A percentile compares a stretch with the other conserved stretches of the same genome.
phyloP scores from a whole-genome alignment of 1,140 invertebrate species.

The Drosophila bifasciata region DNA sequence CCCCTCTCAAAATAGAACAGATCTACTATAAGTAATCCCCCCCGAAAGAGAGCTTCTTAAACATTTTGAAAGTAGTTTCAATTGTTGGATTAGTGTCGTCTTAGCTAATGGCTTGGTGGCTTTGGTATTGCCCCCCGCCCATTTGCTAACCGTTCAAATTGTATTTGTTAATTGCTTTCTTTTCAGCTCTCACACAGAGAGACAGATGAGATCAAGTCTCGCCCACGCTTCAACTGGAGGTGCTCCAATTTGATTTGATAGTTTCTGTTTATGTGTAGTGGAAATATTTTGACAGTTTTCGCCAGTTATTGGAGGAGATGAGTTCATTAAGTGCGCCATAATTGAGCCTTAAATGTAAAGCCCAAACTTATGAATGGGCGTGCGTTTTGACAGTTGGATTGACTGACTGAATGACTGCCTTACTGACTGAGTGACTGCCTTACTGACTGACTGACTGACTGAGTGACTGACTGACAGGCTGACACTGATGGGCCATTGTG shows the following conservation, averaged over 20 bases:
- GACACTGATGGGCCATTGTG: conserved; percentile 57
- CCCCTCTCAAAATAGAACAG: background rate
- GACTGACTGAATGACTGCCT: conserved; percentile 41
- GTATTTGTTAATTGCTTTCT: conserved; percentile 75
- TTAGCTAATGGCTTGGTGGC: conserved; percentile 72
- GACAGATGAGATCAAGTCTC: conserved; percentile 26
- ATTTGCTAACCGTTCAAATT: conserved; percentile 32
- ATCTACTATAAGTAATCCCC: conserved; percentile 7
- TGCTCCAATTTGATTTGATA: conserved; percentile 70
- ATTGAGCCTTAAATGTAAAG: conserved; percentile 75
- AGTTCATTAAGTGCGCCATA: conserved; percentile 80
- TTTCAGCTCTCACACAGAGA: conserved; percentile 26
- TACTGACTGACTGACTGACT: conserved; percentile 35
- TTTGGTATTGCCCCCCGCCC: conserved; percentile 16
- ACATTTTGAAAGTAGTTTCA: conserved; percentile 49
- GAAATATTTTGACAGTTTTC: conserved; percentile 76
- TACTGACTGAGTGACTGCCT: conserved; percentile 29
- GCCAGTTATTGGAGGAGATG: conserved; percentile 81
- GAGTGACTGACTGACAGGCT: conserved; percentile 45
- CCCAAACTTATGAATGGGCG: conserved; percentile 68
- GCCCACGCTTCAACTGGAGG: conserved; percentile 45
- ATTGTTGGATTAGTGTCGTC: conserved; percentile 71
- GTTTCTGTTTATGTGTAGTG: conserved; percentile 14
- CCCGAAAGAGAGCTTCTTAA: conserved; percentile 10
- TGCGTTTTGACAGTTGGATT: conserved; percentile 68